A percentile compares a stretch with the other conserved stretches of the same genome.
These are phyloP conservation scores for Lepus timidus DNA, from an alignment of 2,113 vertebrate genomes.

Conservation along the genomic window DNA sequence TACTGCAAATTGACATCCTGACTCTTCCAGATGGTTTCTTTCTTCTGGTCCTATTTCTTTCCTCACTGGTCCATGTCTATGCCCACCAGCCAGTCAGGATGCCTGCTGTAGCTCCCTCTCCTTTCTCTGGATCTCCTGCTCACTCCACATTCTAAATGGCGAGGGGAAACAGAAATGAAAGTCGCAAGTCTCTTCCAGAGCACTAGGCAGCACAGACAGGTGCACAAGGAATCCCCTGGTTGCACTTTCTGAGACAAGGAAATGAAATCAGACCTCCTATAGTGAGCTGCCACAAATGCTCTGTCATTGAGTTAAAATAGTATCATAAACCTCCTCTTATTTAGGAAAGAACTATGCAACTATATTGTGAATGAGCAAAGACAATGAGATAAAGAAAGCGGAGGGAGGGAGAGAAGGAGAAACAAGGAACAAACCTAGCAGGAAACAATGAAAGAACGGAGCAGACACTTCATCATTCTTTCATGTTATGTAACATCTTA, in stretches of 20 bases:
- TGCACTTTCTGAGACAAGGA: constrained; percentile 15
- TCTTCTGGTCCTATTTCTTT: background rate
- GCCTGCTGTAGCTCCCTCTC: rapidly evolving
- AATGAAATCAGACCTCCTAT: constrained; percentile 20
- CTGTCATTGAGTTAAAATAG: background rate
- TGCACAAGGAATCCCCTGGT: background rate
- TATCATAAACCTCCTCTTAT: constrained; percentile 54
- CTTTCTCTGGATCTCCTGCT: background rate
- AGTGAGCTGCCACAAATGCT: constrained; percentile 43
- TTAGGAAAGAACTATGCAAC: constrained; percentile 34
- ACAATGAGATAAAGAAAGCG: background rate
- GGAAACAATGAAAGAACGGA: constrained; percentile 14
- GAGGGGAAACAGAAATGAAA: background rate
- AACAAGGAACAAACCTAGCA: background rate
- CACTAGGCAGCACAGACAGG: background rate
- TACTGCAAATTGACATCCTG: background rate
- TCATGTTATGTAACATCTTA: constrained; percentile 22
- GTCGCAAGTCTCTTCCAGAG: background rate
- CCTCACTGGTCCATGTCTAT: background rate
- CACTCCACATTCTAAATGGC: background rate
- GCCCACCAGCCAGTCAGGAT: background rate
- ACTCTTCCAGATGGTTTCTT: background rate
- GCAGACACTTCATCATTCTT: background rate
- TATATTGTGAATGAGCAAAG: background rate
- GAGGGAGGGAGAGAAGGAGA: background rate